Evolutionary conservation across 2,797 vertebrate species (phyloP).

Genomic region (Enteromius radiatus): DNA sequence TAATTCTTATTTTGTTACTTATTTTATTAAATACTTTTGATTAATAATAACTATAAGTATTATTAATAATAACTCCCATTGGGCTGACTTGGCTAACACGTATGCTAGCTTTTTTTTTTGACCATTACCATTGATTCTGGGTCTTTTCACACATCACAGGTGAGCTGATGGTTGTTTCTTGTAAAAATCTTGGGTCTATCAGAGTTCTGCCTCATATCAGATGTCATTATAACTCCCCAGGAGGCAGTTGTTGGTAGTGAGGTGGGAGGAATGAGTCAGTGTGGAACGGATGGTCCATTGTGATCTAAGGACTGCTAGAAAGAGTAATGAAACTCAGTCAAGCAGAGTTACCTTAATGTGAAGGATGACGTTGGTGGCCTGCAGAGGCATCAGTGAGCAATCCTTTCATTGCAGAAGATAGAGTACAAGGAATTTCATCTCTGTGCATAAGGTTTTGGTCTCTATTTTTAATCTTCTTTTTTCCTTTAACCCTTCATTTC

Average conservation of each 20-base stretch:
- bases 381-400: constrained; percentile 27
- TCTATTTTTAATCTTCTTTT: neutral
- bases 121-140: neutral
- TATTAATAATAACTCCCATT: neutral
- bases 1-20: too few species aligned
- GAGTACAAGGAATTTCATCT: constrained; percentile 19
- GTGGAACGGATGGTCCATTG: constrained; percentile 56
- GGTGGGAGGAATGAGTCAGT: constrained; percentile 22
- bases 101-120: constrained; percentile 3
- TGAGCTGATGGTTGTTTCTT: neutral
- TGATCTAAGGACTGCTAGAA: constrained; percentile 57
- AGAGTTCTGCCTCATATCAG: constrained; percentile 16
- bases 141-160: neutral
- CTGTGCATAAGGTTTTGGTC: neutral
- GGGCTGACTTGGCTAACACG: neutral
- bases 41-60: neutral
- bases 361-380: constrained; percentile 64
- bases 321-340: constrained; percentile 70
- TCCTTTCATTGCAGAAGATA: constrained; percentile 11
- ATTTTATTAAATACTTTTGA: neutral
- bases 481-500: neutral
- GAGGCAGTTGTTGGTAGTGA: constrained; percentile 21
- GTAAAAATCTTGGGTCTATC: neutral
- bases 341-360: constrained; percentile 69
- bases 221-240: constrained; percentile 35